These are phyloP conservation scores for Rana temporaria DNA, from an alignment of 2,113 vertebrate species.

Conservation along the genomic window DNA sequence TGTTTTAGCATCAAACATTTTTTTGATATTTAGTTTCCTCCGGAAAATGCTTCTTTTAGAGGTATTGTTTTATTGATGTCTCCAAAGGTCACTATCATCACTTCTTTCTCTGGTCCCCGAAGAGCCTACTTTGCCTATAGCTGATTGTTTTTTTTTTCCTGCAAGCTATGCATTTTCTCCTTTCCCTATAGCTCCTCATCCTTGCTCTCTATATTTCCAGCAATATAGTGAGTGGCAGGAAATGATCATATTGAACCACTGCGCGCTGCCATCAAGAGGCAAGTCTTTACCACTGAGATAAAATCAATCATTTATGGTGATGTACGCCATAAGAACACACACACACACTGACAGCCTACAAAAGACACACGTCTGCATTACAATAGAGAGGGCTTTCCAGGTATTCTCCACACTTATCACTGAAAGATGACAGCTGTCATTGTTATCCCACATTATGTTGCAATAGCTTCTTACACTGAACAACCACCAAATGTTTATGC, in stretches of 20 bases:
- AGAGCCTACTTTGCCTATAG: neutral
- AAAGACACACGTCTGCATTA: neutral
- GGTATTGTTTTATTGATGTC: constrained; percentile 21
- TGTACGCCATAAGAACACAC: neutral
- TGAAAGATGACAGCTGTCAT: no score
- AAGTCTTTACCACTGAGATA: neutral
- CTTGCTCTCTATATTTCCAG: neutral
- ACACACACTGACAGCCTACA: neutral
- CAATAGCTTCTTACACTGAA: no score
- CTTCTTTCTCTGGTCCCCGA: constrained; percentile 1
- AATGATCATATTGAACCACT: constrained; percentile 25
- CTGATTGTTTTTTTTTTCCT: constrained; percentile 26
- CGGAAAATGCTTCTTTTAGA: neutral
- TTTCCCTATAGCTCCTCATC: neutral
- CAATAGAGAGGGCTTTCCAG: no score
- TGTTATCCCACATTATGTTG: no score
- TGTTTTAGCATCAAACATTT: no score
- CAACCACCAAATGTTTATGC: no score
- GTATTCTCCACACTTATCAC: no score
- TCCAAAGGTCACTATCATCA: constrained; percentile 15
- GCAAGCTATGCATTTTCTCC: neutral
- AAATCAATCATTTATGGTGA: constrained; percentile 24
- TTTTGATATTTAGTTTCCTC: neutral
- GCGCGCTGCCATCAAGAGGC: neutral
- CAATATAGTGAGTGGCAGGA: constrained; percentile 37